Conservation (phyloP, 2,888 invertebrate species). For the Drosophila sordidula region DNA sequence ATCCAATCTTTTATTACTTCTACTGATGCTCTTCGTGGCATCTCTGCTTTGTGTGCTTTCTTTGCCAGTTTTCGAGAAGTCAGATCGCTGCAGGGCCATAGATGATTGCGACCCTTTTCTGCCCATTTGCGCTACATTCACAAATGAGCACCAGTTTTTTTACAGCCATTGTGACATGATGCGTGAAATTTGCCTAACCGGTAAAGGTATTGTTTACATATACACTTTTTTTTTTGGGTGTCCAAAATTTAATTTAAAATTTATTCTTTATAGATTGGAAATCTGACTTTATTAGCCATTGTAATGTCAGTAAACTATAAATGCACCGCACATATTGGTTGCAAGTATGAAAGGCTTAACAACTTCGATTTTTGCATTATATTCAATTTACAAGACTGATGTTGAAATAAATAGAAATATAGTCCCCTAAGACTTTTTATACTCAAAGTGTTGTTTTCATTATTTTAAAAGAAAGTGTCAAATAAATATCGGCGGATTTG, state of each 20-base stretch:
- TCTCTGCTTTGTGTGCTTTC: constrained; percentile 49
- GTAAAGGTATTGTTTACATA: constrained; percentile 61
- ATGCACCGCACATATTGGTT: neutral
- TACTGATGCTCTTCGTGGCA: constrained; percentile 47
- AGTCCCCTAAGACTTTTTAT: too few species aligned
- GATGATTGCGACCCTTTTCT: constrained; percentile 73
- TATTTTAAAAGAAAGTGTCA: too few species aligned
- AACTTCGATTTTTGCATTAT: neutral
- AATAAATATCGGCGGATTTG: too few species aligned
- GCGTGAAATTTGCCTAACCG: constrained; percentile 79
- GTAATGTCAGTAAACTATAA: constrained; percentile 71
- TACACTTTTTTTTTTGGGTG: neutral
- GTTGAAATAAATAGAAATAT: constrained; percentile 12
- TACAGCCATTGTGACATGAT: constrained; percentile 82
- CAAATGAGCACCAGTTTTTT: constrained; percentile 81
- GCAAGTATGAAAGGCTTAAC: neutral
- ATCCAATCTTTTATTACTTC: constrained; percentile 35
- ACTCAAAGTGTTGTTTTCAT: too few species aligned
- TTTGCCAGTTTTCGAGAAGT: constrained; percentile 49
- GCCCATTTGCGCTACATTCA: constrained; percentile 75
- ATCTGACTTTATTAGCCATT: constrained; percentile 75
- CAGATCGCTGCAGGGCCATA: constrained; percentile 49
- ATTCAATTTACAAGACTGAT: constrained; percentile 42
- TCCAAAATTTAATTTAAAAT: neutral
- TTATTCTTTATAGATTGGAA: constrained; percentile 73